Evolutionary conservation across 2,888 invertebrate genomes (phyloP).

Genomic region (Cistogaster globosa): DNA sequence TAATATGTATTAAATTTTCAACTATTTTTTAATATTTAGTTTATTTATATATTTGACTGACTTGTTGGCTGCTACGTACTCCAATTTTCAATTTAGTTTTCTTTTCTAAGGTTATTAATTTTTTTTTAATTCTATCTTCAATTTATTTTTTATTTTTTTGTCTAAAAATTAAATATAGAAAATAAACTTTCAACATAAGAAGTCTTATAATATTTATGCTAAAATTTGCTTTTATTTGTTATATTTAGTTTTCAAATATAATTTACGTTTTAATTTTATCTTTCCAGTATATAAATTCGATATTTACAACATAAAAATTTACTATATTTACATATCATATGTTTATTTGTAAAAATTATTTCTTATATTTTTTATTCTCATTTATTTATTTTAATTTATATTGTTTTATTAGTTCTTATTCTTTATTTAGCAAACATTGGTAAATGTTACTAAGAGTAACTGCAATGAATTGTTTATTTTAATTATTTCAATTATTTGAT

Average conservation of each 20-base stretch:
- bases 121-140: background rate
- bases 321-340: constrained; percentile 32
- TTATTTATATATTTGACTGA: constrained; percentile 27
- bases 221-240: constrained; percentile 21
- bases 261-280: background rate
- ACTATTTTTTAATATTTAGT: constrained; percentile 36
- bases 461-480: constrained; percentile 36
- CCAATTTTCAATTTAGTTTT: background rate
- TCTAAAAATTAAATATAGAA: background rate
- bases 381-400: constrained; percentile 18
- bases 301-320: constrained; percentile 56
- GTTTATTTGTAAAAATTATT: background rate
- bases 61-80: constrained; percentile 24
- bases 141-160: background rate
- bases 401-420: constrained; percentile 3
- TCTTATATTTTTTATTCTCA: background rate
- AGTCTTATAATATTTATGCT: constrained; percentile 40
- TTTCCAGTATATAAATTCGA: constrained; percentile 48
- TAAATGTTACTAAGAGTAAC: constrained; percentile 34
- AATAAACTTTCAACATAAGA: constrained; percentile 23
- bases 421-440: constrained; percentile 48
- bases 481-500: constrained; percentile 39
- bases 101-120: background rate
- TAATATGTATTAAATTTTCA: constrained; percentile 24
- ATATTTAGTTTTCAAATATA: background rate